A percentile compares a stretch with the other conserved stretches of the same genome.
Evolutionary conservation across 2,888 invertebrate species (phyloP).

Genomic region (Hyles lineata): DNA sequence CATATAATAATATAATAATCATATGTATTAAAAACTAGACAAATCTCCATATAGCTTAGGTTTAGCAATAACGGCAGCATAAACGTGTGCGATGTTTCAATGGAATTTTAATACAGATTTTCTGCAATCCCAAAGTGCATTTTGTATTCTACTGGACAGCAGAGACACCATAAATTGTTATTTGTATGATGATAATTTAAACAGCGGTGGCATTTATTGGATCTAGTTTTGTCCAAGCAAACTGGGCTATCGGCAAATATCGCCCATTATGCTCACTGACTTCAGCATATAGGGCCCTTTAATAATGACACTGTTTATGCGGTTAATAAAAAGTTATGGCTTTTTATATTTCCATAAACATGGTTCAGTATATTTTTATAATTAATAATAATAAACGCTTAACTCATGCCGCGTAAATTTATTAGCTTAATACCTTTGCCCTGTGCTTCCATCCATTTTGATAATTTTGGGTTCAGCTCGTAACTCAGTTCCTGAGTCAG

Average conservation of each 20-base stretch:
- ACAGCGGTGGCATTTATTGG: conserved; percentile 41
- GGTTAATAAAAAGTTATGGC: not conserved
- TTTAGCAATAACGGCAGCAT: not conserved
- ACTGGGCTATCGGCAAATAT: conserved; percentile 30
- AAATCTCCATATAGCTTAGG: not conserved
- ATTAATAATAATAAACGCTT: too few species aligned
- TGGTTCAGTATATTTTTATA: too few species aligned
- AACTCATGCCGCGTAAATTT: too few species aligned
- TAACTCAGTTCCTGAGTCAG: not conserved
- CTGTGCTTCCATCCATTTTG: not conserved
- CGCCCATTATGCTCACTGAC: not conserved
- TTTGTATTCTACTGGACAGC: conserved; percentile 32
- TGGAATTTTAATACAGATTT: conserved; percentile 33
- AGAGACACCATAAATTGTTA: conserved; percentile 39
- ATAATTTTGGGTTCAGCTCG: not conserved
- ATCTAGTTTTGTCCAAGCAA: conserved; percentile 39
- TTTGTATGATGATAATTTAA: conserved; percentile 38
- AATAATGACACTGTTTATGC: too few species aligned
- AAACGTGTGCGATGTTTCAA: conserved; percentile 35
- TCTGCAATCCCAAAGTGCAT: conserved; percentile 36
- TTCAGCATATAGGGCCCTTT: not conserved
- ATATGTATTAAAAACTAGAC: not conserved
- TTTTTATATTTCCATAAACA: too few species aligned
- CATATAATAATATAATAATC: too few species aligned
- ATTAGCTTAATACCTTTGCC: not conserved